phyloP scores from a whole-genome alignment of 2,797 vertebrate genomes.

The Lophius americanus region DNA sequence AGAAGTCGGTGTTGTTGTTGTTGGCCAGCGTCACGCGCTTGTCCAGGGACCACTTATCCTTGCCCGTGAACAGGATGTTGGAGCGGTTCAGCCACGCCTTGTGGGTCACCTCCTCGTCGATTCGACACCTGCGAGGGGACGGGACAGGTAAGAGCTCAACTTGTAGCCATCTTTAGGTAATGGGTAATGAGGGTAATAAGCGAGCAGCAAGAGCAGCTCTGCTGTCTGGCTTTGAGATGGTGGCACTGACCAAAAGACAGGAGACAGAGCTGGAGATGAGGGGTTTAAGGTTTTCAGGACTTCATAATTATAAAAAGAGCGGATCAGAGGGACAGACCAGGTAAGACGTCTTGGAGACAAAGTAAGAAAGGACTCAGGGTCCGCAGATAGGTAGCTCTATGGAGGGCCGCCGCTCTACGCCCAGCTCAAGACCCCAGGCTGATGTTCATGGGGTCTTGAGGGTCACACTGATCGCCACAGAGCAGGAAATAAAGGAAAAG shows the following conservation, averaged over 20 bases:
- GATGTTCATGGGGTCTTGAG: conserved; percentile 13
- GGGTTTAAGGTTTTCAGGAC: too few species aligned
- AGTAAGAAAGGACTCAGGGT: neutral
- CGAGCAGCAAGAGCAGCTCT: neutral
- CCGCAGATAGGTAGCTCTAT: too few species aligned
- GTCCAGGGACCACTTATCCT: conserved; percentile 93
- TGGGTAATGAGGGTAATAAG: neutral
- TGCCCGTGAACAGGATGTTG: conserved; percentile 91
- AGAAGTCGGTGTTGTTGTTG: conserved; percentile 89
- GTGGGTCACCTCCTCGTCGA: conserved; percentile 90
- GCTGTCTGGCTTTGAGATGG: neutral
- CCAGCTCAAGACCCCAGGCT: neutral
- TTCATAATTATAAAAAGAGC: too few species aligned
- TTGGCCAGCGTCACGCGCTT: conserved; percentile 86
- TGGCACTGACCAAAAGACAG: too few species aligned
- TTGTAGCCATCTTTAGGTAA: neutral
- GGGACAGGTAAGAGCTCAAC: conserved; percentile 2
- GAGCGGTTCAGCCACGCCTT: conserved; percentile 95
- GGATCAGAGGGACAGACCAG: too few species aligned
- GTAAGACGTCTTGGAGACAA: too few species aligned
- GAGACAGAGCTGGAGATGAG: too few species aligned
- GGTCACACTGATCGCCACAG: neutral
- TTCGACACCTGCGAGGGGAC: conserved; percentile 83
- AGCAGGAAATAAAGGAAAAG: conserved; percentile 2
- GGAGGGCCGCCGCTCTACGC: too few species aligned